Percentiles rank a stretch among this genome's conserved stretches.
Evolutionary conservation across 2,113 vertebrate species (phyloP).

Genomic region (Acrocephalus kingi): DNA sequence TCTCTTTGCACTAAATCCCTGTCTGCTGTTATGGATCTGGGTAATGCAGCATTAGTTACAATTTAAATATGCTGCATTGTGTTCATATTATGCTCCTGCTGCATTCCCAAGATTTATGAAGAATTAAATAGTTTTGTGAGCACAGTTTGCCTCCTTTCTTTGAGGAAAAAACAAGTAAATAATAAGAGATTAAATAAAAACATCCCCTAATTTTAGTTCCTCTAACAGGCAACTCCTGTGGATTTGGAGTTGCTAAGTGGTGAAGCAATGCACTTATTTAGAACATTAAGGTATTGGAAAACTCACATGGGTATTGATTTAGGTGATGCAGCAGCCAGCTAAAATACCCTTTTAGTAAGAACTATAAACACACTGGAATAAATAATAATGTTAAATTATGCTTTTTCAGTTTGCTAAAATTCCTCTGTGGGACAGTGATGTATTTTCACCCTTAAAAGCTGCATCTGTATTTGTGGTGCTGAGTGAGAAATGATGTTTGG

Average conservation of each 20-base stretch:
- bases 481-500: not conserved
- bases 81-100: not conserved
- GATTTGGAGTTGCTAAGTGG: not conserved
- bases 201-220: not conserved
- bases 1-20: conserved; percentile 53
- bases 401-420: conserved; percentile 25
- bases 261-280: conserved; percentile 19
- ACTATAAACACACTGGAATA: not conserved
- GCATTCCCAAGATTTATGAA: not conserved
- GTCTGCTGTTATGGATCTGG: conserved; percentile 8
- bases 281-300: conserved; percentile 43
- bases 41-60: not conserved
- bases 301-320: not conserved
- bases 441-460: conserved; percentile 34
- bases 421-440: not conserved
- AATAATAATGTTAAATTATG: conserved; percentile 40
- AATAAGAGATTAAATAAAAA: not conserved
- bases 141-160: not conserved
- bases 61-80: not conserved
- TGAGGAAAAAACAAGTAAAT: not conserved
- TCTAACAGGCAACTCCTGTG: not conserved
- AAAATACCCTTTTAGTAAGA: conserved; percentile 36
- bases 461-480: not conserved
- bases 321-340: conserved; percentile 19
- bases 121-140: not conserved